These are phyloP conservation scores for Emys orbicularis DNA, from an alignment of 2,797 vertebrate species.

Conservation along the genomic window DNA sequence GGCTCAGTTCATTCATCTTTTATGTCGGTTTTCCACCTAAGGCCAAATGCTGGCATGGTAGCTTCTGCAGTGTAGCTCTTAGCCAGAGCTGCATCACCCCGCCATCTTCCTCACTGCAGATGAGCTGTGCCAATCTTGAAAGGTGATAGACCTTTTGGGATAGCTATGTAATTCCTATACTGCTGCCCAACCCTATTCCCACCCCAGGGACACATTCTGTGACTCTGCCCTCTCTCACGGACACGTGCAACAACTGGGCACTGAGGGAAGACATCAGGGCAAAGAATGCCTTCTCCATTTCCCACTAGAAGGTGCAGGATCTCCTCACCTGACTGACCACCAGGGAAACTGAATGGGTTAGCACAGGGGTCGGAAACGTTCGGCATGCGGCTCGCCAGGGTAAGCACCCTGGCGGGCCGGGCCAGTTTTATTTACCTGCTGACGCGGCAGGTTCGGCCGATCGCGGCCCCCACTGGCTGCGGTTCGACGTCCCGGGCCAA, in stretches of 20 bases:
- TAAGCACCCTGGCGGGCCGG: too few species aligned
- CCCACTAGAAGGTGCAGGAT: background rate
- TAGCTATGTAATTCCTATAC: background rate
- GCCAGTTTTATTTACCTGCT: too few species aligned
- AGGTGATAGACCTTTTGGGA: background rate
- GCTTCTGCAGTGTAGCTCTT: background rate
- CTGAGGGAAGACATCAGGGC: background rate
- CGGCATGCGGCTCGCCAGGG: too few species aligned
- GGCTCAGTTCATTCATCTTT: conserved; percentile 12
- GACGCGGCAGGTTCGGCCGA: too few species aligned
- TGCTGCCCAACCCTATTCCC: background rate
- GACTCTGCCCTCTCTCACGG: background rate
- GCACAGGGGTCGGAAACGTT: background rate
- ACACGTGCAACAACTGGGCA: background rate
- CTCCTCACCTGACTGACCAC: background rate
- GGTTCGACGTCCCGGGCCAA: too few species aligned
- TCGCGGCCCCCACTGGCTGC: too few species aligned
- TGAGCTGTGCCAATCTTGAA: background rate
- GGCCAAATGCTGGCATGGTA: conserved; percentile 10
- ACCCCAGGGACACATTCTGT: background rate
- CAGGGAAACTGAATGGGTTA: background rate
- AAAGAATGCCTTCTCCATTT: background rate
- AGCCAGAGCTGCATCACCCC: background rate
- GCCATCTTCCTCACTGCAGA: background rate
- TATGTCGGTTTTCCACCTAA: background rate